Evolutionary conservation across 1,140 invertebrate genomes (phyloP), one percentile per base, ranked within the genome.

Genomic region (Drosophila mojavensis): DNA sequence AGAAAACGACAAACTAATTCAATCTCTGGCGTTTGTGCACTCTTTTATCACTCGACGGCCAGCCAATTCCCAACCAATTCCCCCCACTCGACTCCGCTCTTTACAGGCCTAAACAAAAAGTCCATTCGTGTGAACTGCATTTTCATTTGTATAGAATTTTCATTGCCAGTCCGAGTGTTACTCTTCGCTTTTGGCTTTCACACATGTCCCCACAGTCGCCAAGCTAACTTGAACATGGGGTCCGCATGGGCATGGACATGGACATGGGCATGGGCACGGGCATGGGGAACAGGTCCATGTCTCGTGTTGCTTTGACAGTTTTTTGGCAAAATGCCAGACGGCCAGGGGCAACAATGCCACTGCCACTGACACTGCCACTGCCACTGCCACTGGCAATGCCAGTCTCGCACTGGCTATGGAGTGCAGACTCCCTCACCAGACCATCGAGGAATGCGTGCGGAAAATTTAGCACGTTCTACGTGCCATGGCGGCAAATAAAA

Each of bases 131-230:
- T 80, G 76, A 83, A 89, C 83, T 88, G 84, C 79, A 88, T 88
- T 88, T 88, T 86, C 81, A 86, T 86, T 83, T 86, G 83, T 88
- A 83, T 88, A 82, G 83, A 88, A 88, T 82, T 86, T 88, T 89
- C 84, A 88, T 89, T 71, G 83, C 69, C 73, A 74, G 67, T 39
- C 48, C 61, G 50, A 71, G 64, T 48, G 45, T 60, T 63, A 67
- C 71, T 50, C 64, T 62, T 62, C 64, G 63, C 78, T 50, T 20
- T 41, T 60, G 75, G 50, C 76, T 71, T 70, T 70, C 82, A 75
- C 84, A 88, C 77, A 88, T 82, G 72, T 69, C 65, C 73, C 77
- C 43, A 17, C 1, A 13, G 53, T 20, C 58, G 51, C 20, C 17
- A 15, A 53, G 43, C 51, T 73, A 67, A 74, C 70, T 67, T 80